phyloP scores from a whole-genome alignment of 2,888 invertebrate species.

The Busseola fusca region DNA sequence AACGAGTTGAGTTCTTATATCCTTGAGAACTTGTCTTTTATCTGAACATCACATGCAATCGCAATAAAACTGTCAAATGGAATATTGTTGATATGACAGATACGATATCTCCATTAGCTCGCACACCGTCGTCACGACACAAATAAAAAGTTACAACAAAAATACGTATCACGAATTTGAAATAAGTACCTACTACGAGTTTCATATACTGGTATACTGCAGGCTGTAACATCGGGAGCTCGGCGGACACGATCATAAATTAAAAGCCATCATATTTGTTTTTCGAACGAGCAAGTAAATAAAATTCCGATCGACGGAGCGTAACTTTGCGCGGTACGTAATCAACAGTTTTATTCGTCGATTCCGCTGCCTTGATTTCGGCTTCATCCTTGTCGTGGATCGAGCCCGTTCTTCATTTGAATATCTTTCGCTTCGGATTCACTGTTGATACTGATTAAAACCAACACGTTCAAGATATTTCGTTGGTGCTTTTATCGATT shows the following conservation, averaged over 20 bases:
- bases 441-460: constrained; percentile 79
- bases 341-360: constrained; percentile 86
- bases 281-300: constrained; percentile 83
- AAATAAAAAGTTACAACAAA: constrained; percentile 77
- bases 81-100: constrained; percentile 83
- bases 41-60: constrained; percentile 78
- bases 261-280: constrained; percentile 87
- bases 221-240: constrained; percentile 70
- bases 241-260: constrained; percentile 82
- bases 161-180: constrained; percentile 75
- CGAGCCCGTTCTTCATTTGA: constrained; percentile 77
- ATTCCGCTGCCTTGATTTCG: constrained; percentile 83
- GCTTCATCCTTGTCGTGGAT: constrained; percentile 73
- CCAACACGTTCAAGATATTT: constrained; percentile 68
- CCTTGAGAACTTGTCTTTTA: constrained; percentile 72
- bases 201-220: constrained; percentile 62
- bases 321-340: constrained; percentile 82
- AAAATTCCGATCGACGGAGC: constrained; percentile 85
- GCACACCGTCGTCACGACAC: constrained; percentile 79
- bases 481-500: constrained; percentile 53
- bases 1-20: constrained; percentile 64
- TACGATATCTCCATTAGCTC: constrained; percentile 85
- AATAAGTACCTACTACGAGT: constrained; percentile 52
- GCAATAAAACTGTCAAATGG: constrained; percentile 86
- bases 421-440: constrained; percentile 76